Evolutionary conservation across 2,113 vertebrate genomes (phyloP).

Genomic region (Cepphus grylle): DNA sequence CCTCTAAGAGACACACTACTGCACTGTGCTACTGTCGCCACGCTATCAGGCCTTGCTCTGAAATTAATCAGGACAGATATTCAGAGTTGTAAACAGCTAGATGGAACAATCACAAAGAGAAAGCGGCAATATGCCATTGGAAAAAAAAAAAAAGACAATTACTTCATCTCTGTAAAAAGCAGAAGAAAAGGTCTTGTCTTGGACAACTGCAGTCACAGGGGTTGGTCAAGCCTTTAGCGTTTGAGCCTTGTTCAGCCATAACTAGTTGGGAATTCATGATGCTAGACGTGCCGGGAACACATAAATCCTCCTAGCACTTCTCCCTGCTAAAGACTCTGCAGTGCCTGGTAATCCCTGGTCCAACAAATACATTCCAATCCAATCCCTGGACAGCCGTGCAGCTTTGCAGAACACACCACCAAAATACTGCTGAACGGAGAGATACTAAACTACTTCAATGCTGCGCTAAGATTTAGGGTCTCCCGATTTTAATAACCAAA

Average conservation of each 20-base stretch:
- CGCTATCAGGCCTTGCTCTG: neutral
- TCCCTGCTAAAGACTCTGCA: neutral
- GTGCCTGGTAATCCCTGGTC: neutral
- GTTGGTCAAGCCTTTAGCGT: neutral
- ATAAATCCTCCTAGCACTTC: neutral
- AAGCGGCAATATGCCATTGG: neutral
- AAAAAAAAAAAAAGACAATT: neutral
- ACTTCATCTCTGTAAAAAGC: neutral
- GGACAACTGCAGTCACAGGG: neutral
- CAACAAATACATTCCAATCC: neutral
- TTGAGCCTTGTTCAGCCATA: neutral
- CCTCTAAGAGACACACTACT: neutral
- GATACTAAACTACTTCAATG: neutral
- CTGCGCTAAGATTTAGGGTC: neutral
- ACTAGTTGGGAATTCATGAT: neutral
- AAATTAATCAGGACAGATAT: neutral
- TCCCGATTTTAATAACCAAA: neutral
- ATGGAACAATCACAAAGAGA: neutral
- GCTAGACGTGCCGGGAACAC: accelerated
- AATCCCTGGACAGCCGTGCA: neutral
- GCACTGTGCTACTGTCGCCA: neutral
- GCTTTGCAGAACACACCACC: neutral
- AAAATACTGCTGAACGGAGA: neutral
- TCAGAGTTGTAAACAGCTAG: neutral
- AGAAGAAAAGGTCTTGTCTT: neutral